phyloP scores from a whole-genome alignment of 2,797 vertebrate species.

The Eospalax fontanierii region DNA sequence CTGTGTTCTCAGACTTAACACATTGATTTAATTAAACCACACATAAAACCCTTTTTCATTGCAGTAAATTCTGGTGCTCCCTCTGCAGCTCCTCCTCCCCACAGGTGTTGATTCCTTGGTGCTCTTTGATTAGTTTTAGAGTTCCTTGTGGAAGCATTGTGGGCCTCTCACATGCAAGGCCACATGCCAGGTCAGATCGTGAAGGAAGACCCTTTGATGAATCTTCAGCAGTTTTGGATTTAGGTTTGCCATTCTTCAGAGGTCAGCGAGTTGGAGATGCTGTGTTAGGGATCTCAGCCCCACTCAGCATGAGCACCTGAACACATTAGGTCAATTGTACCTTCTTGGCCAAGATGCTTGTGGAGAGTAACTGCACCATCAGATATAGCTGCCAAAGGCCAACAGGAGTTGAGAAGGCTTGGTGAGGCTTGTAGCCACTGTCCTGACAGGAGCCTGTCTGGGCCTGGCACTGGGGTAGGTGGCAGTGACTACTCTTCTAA shows the following conservation, averaged over 20 bases:
- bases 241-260: background rate
- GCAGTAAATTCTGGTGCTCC: background rate
- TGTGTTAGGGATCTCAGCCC: background rate
- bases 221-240: too few species aligned
- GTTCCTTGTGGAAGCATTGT: background rate
- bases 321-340: background rate
- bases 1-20: background rate
- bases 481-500: rapidly evolving
- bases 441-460: rapidly evolving
- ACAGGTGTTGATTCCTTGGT: background rate
- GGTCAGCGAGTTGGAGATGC: background rate
- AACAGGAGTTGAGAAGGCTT: rapidly evolving
- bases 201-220: background rate
- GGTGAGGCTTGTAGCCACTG: background rate
- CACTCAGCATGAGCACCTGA: too few species aligned
- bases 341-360: background rate
- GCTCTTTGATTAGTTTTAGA: too few species aligned
- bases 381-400: background rate
- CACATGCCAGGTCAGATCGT: background rate
- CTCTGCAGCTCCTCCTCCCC: too few species aligned
- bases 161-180: background rate
- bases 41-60: background rate
- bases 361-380: background rate
- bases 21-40: background rate
- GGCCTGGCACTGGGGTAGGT: rapidly evolving